phyloP scores from a whole-genome alignment of 2,113 vertebrate species.

The Petrocephalus microphthalmus region DNA sequence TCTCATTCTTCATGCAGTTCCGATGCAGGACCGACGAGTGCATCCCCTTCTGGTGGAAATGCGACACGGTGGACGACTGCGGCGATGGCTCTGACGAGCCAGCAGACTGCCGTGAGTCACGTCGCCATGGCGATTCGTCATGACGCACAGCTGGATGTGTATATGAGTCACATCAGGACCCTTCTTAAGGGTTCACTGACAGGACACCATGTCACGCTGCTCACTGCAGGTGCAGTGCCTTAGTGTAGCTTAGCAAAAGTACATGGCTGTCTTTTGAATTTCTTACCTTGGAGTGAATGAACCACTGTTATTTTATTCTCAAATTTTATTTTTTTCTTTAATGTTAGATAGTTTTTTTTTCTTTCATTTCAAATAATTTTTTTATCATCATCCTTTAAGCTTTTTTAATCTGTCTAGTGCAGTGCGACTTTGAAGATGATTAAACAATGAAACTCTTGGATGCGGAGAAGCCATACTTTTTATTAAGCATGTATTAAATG shows the following conservation, averaged over 20 bases:
- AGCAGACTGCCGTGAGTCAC: slow-evolving; percentile 83
- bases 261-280: not conserved
- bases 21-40: slow-evolving; percentile 98
- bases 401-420: not conserved
- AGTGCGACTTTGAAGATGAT: not conserved
- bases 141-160: not conserved
- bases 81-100: slow-evolving; percentile 93
- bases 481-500: not conserved
- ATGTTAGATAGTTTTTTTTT: not conserved
- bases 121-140: not conserved
- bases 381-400: not conserved
- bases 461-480: not conserved
- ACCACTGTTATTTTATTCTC: not conserved
- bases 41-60: slow-evolving; percentile 99
- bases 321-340: not conserved
- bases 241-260: not conserved
- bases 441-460: not conserved
- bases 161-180: not conserved
- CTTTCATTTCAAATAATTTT: not conserved
- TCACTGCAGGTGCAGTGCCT: not conserved
- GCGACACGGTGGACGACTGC: slow-evolving; percentile 95
- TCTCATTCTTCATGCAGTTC: slow-evolving; percentile 63
- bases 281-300: not conserved
- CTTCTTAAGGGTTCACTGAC: not conserved
- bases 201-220: not conserved